Evolutionary conservation across 2,113 vertebrate genomes (phyloP), one percentile per base, ranked within the genome.

Genomic region (Hymenochirus boettgeri): DNA sequence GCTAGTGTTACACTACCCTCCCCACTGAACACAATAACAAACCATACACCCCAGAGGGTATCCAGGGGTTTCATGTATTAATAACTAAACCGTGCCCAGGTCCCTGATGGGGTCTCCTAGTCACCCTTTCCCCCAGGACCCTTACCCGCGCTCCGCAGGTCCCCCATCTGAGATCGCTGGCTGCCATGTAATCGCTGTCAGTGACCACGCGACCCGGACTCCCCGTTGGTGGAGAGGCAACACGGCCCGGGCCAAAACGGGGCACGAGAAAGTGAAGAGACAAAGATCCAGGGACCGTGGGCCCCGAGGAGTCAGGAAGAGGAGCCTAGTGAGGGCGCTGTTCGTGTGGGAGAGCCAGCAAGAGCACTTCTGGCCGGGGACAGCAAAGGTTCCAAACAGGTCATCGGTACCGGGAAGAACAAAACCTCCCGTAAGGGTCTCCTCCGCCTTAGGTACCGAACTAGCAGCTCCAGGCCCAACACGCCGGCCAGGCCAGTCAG

Each of bases 141-240:
- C 81, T 81, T 74, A 96, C 95, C 95, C 1, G 88, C 89, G 23
- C 62, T 86, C 37, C 91, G 88, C 11, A 96, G 91, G 33, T 56
- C 26, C 1, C 93, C 92, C 19, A 97, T 90, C 88, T 95, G 94
- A 2, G 95, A 94, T 93, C 94, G 0, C 1, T 50, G 46, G 93
- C 82, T 57, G 63, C 78, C 72, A 89, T 79, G 83, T 91, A 95
- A 70, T 87, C 83, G 59, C 81, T 77, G 79, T 98, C 95, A 7
- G 85, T 83, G 72, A 96, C 22, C 8, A 96, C 77, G 1, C 92
- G 82, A 97, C 67, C 0, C 78, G 77, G n/a, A 87, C 77, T 0
- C 95, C 84, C 0, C 91, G 90, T 52, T 64, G 76, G 56, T 91
- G 90, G 53, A 96, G 85, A 9, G 75, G 69, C 10, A 81, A 64